A percentile compares a stretch with the other conserved stretches of the same genome.
phyloP scores from a whole-genome alignment of 2,888 invertebrate species.

The Synanthedon tipuliformis region DNA sequence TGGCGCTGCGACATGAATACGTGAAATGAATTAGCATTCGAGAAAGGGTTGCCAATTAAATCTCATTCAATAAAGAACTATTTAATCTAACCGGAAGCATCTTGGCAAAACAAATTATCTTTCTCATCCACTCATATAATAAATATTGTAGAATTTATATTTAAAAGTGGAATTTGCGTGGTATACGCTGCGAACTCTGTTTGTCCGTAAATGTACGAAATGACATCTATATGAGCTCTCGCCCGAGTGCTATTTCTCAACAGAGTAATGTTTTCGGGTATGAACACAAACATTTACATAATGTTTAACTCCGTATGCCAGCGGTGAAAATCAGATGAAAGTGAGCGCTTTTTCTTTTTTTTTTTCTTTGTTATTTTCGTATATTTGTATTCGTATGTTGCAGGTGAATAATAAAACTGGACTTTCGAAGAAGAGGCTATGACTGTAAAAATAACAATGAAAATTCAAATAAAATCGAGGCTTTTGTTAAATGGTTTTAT shows the following conservation, averaged over 20 bases:
- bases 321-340: slow-evolving; percentile 11
- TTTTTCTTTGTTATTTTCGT: slow-evolving; percentile 1
- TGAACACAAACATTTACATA: slow-evolving; percentile 20
- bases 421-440: too few relatives aligned
- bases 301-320: slow-evolving; percentile 13
- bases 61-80: too few relatives aligned
- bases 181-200: not conserved
- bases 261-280: slow-evolving; percentile 2
- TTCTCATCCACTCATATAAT: too few relatives aligned
- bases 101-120: too few relatives aligned
- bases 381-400: slow-evolving; percentile 2
- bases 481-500: too few relatives aligned
- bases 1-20: too few relatives aligned
- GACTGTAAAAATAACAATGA: too few relatives aligned
- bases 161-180: not conserved
- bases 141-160: too few relatives aligned
- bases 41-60: too few relatives aligned
- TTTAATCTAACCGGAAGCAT: too few relatives aligned
- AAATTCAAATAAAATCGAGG: too few relatives aligned
- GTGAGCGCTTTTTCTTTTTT: slow-evolving; percentile 5
- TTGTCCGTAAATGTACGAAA: not conserved
- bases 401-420: too few relatives aligned
- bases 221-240: slow-evolving; percentile 4
- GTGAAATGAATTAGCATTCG: not conserved
- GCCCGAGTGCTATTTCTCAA: slow-evolving; percentile 6